Evolutionary conservation across 2,888 invertebrate species (phyloP).

Genomic region (Arrhopalites spinosus): DNA sequence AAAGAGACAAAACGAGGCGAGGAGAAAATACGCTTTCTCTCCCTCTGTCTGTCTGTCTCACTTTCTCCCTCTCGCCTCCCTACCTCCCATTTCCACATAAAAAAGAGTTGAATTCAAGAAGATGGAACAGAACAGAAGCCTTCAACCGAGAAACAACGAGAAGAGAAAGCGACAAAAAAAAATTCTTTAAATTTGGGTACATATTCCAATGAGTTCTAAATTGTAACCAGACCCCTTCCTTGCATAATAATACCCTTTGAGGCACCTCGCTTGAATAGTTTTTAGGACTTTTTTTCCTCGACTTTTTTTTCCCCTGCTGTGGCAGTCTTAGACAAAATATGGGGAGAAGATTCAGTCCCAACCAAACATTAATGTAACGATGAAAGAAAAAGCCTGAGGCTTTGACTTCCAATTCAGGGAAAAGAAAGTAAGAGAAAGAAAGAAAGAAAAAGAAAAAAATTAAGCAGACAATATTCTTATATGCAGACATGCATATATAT

Average conservation of each 20-base stretch:
- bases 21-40: background rate
- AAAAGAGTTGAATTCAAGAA: constrained; percentile 18
- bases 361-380: constrained; percentile 22
- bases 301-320: background rate
- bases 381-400: constrained; percentile 11
- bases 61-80: background rate
- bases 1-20: constrained; percentile 27
- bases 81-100: constrained; percentile 9
- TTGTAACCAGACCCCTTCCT: constrained; percentile 20
- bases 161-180: constrained; percentile 12
- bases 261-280: constrained; percentile 20
- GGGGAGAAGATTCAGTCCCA: background rate
- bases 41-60: background rate
- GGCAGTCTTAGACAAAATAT: background rate
- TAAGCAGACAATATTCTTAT: background rate
- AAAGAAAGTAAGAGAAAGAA: background rate
- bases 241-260: constrained; percentile 32
- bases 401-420: constrained; percentile 23
- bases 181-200: background rate
- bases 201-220: constrained; percentile 30
- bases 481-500: background rate
- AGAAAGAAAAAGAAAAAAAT: background rate
- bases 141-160: constrained; percentile 18
- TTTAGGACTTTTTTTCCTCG: constrained; percentile 16
- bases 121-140: constrained; percentile 2